These are phyloP conservation scores for Steinernema feltiae DNA, from an alignment of 1,140 invertebrate species.

Conservation along the genomic window DNA sequence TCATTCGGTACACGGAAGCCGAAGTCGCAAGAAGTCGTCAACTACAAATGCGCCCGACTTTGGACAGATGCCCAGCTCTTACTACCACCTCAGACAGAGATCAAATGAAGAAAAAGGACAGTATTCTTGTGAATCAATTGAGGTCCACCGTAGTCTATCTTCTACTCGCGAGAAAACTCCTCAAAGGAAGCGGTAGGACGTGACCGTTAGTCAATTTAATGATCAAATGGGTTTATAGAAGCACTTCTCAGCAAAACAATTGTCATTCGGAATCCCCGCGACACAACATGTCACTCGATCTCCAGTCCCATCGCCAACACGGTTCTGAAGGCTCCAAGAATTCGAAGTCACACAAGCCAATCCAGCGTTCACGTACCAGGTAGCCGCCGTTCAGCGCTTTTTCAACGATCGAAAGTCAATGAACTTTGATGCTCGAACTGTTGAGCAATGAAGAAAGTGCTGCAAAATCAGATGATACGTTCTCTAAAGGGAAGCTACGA, in stretches of 20 bases:
- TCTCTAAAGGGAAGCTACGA: too few species aligned
- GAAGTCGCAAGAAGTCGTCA: neutral
- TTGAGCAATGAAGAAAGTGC: neutral
- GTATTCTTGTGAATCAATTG: neutral
- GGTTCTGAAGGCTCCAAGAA: neutral
- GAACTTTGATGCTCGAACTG: neutral
- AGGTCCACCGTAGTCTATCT: neutral
- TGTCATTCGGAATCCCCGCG: neutral
- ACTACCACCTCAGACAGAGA: neutral
- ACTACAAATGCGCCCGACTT: neutral
- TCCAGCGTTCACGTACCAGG: conserved; percentile 3
- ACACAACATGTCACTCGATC: neutral
- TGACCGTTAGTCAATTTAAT: neutral
- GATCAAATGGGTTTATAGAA: neutral
- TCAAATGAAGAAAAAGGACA: conserved; percentile 1
- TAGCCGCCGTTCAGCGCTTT: neutral
- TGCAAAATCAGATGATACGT: neutral
- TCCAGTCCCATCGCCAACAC: neutral
- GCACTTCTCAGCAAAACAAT: neutral
- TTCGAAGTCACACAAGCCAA: neutral
- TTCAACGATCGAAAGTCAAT: neutral
- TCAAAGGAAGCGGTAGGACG: neutral
- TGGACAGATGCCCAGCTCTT: neutral
- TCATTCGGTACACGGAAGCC: neutral
- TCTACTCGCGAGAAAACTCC: neutral